Evolutionary conservation across 2,113 vertebrate species (phyloP), one percentile per base, ranked within the genome.

Genomic region (Girardinichthys multiradiatus): DNA sequence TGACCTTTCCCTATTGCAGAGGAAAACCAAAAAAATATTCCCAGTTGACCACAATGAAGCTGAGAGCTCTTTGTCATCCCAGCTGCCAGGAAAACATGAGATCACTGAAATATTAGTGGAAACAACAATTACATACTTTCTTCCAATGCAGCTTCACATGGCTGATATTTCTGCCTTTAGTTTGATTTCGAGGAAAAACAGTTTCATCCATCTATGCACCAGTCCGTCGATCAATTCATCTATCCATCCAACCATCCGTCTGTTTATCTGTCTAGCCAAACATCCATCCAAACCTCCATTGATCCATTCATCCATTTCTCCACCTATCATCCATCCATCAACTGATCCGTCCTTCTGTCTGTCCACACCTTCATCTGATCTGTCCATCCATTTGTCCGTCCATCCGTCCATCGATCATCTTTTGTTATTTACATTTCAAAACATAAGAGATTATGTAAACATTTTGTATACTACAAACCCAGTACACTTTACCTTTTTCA

Each of bases 81-180:
- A 8, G 37, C 42, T 64, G 62, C 62, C 63, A 65, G 63, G 63
- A 65, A 45, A 45, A 45, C 8, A 65, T 65, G 37, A 28, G 4
- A 9, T 29, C 64, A 29, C 30, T 66, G 4, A 54, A 54, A 24
- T 54, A 54, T 54, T 24, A 54, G 48, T 54, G 48, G 48, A 17
- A 54, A 54, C 48, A 54, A 54, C 48, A 54, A 54, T 54, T 54
- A 54, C 48, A 54, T 54, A 10, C 48, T 54, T 54, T 54, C 48
- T 54, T n/a, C 48, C 21, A 54, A 54, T 54, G 21, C 24, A 10
- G 8, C 24, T n/a, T 54, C 48, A 54, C 24, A 10, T n/a, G 24
- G 21, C 8, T 54, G 6, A 11, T 17, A 54, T n/a, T 54, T 54
- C 24, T 54, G 48, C 24, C 17, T 8, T n/a, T 45, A 45, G 15